Conservation (phyloP, 2,888 invertebrate genomes). For the Spisula solida region DNA sequence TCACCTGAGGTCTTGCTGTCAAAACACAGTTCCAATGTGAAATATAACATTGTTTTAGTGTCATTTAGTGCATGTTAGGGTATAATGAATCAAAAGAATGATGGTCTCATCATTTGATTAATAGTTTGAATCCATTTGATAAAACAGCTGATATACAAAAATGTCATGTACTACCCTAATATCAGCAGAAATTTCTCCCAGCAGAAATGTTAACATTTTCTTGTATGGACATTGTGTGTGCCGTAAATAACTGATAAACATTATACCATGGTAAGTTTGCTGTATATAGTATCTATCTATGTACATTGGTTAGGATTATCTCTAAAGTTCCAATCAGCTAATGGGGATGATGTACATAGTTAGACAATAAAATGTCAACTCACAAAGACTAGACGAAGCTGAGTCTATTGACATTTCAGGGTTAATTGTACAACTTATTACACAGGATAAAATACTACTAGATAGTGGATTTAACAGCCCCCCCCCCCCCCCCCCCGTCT, state of each 20-base stretch:
- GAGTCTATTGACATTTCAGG: constrained; percentile 15
- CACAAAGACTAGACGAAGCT: neutral
- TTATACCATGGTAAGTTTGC: neutral
- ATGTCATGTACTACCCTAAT: too few relatives aligned
- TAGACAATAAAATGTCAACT: constrained; percentile 14
- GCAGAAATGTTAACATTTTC: neutral
- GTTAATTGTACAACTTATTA: constrained; percentile 17
- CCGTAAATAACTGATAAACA: neutral
- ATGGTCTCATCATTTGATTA: too few relatives aligned
- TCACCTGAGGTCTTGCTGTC: too few relatives aligned
- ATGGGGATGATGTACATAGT: neutral
- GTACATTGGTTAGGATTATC: neutral
- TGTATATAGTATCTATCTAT: neutral
- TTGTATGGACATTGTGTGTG: neutral
- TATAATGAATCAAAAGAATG: too few relatives aligned
- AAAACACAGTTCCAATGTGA: too few relatives aligned
- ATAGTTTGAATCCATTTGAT: too few relatives aligned
- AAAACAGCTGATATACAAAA: neutral
- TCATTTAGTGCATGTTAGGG: too few relatives aligned
- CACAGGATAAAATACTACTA: neutral
- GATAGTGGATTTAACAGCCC: too few relatives aligned
- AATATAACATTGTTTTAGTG: too few relatives aligned
- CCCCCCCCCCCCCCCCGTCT: too few relatives aligned
- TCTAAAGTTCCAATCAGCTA: constrained; percentile 2
- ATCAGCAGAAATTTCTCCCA: neutral